Conservation (phyloP, 92 coral and sea anemone species). For the Porites lobata region DNA sequence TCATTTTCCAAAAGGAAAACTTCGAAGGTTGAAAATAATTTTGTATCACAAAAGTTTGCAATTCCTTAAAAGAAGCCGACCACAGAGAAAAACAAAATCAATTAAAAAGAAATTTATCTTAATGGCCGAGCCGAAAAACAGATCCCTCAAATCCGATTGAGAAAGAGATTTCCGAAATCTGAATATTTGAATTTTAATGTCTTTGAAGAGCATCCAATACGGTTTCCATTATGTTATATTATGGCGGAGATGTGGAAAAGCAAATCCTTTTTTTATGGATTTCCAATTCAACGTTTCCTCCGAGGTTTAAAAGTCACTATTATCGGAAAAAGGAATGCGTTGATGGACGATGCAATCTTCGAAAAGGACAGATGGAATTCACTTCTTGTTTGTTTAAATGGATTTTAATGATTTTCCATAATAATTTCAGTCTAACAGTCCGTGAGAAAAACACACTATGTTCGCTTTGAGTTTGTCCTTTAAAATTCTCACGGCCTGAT, state of each 20-base stretch:
- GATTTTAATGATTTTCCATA: constrained; percentile 75
- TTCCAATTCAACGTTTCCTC: background rate
- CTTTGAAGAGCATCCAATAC: background rate
- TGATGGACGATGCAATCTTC: background rate
- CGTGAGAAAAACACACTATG: constrained; percentile 94
- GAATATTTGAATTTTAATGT: constrained; percentile 18
- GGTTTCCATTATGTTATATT: background rate
- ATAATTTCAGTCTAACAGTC: constrained; percentile 84
- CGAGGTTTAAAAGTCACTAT: background rate
- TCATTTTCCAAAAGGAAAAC: background rate
- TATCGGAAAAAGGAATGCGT: background rate
- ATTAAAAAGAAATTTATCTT: constrained; percentile 36
- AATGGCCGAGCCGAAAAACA: background rate
- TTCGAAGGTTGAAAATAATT: background rate
- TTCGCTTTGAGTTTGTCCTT: constrained; percentile 84
- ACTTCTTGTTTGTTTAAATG: constrained; percentile 63
- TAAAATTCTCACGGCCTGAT: constrained; percentile 86
- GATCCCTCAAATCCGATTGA: constrained; percentile 31
- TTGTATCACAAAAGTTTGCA: background rate
- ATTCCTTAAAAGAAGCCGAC: constrained; percentile 6
- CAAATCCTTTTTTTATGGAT: background rate
- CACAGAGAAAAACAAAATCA: constrained; percentile 14
- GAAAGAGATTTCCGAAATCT: background rate
- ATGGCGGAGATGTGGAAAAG: background rate
- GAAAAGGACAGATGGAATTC: constrained; percentile 35